These are phyloP conservation scores for Geopemphigus sp. DNA, from an alignment of 1,140 invertebrate species.

Conservation along the genomic window DNA sequence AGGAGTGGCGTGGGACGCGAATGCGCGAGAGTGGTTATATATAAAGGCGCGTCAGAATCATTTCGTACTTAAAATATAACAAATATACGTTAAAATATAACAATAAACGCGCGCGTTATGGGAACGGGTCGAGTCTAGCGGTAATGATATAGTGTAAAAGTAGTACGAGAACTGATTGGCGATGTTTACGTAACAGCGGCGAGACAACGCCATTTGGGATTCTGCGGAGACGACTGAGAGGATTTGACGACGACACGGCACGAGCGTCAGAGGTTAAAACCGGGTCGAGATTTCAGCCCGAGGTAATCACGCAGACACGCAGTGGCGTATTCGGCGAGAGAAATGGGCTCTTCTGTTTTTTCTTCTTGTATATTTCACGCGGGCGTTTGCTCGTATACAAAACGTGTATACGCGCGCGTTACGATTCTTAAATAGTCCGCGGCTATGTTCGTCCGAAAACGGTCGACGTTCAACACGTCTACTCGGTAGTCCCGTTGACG, in stretches of 20 bases:
- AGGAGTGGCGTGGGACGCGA: neutral
- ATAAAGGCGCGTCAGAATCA: neutral
- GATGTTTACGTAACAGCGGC: neutral
- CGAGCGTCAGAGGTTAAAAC: slow-evolving; percentile 24
- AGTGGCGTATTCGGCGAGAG: neutral
- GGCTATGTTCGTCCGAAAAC: too few species aligned
- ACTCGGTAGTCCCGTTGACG: too few species aligned
- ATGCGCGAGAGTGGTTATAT: neutral
- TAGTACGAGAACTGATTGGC: too few species aligned
- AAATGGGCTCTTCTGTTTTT: neutral
- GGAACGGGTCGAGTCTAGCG: slow-evolving; percentile 1
- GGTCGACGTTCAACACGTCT: too few species aligned
- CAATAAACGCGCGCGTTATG: neutral
- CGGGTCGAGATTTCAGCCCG: slow-evolving; percentile 18
- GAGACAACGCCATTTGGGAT: neutral
- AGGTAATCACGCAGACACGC: slow-evolving; percentile 22
- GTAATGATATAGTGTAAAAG: too few species aligned
- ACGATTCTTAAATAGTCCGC: too few species aligned
- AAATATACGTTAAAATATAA: too few species aligned
- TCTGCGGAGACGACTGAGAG: neutral
- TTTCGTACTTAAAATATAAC: too few species aligned
- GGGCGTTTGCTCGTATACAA: too few species aligned
- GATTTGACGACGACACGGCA: neutral
- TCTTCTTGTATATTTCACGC: too few species aligned
- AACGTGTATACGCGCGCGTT: too few species aligned